Evolutionary conservation across 1,140 invertebrate species (phyloP).

Genomic region (Neuroterus valhalla): DNA sequence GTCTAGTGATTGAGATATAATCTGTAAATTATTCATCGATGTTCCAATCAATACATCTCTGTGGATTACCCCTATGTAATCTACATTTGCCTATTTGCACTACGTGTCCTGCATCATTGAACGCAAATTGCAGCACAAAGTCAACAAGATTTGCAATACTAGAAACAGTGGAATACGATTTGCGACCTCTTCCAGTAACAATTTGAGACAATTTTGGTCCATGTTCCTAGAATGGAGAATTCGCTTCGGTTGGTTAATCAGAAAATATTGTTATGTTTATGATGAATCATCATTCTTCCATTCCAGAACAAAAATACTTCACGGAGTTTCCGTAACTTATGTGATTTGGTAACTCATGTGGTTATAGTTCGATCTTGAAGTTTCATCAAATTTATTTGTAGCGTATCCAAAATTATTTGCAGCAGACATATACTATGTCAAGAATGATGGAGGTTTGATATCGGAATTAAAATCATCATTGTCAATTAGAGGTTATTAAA

Average conservation of each 20-base stretch:
- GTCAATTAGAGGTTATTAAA: too few relatives aligned
- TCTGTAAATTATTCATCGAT: not conserved
- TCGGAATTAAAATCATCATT: too few relatives aligned
- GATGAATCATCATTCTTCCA: not conserved
- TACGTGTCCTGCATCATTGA: slow-evolving; percentile 18
- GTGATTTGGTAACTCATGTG: too few relatives aligned
- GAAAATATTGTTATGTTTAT: not conserved
- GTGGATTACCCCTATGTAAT: not conserved
- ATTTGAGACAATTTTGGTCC: slow-evolving; percentile 27
- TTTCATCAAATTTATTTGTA: too few relatives aligned
- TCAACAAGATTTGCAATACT: slow-evolving; percentile 21
- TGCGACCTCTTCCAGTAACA: slow-evolving; percentile 24
- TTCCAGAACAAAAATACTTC: not conserved
- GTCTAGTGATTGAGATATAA: not conserved
- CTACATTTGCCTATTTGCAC: not conserved
- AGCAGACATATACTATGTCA: too few relatives aligned
- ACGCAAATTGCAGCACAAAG: slow-evolving; percentile 10
- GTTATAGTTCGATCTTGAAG: too few relatives aligned
- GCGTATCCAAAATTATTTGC: too few relatives aligned
- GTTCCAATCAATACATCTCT: not conserved
- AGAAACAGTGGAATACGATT: slow-evolving; percentile 29
- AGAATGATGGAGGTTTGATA: too few relatives aligned
- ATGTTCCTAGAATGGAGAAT: not conserved
- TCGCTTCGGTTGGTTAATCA: not conserved
- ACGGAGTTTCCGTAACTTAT: too few relatives aligned